Evolutionary conservation across 2,888 invertebrate species (phyloP).

Genomic region (Pemphredon lugubris): DNA sequence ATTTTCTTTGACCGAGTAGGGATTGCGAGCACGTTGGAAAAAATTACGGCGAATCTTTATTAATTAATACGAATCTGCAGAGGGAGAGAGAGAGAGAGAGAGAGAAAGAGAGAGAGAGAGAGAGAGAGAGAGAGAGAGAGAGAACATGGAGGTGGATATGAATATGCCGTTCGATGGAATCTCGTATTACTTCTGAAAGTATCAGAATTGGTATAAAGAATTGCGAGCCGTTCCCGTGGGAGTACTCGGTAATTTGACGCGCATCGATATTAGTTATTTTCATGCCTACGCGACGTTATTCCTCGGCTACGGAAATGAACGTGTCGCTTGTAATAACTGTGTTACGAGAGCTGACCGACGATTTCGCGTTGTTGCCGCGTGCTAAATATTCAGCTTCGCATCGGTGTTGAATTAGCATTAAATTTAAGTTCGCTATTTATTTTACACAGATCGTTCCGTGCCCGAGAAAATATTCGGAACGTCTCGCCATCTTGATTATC

Average conservation of each 20-base stretch:
- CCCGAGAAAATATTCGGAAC: too few relatives aligned
- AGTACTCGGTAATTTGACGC: slow-evolving; percentile 31
- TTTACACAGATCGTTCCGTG: background rate
- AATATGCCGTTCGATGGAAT: background rate
- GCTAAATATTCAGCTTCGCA: background rate
- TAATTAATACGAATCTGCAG: too few relatives aligned
- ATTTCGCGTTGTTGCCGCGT: background rate
- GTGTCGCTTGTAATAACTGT: background rate
- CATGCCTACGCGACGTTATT: slow-evolving; percentile 11
- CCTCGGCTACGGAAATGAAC: slow-evolving; percentile 23
- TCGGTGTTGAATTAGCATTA: background rate
- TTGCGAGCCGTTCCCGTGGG: slow-evolving; percentile 17
- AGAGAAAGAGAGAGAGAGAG: too few relatives aligned
- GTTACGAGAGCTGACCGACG: background rate
- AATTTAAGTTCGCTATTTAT: background rate
- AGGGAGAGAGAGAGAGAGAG: too few relatives aligned
- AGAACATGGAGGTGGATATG: too few relatives aligned
- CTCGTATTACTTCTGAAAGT: slow-evolving; percentile 5
- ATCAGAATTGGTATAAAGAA: slow-evolving; percentile 14
- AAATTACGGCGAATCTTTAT: too few relatives aligned
- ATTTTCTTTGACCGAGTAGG: too few relatives aligned
- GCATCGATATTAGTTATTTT: slow-evolving; percentile 12
- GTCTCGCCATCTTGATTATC: too few relatives aligned
- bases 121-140: too few relatives aligned
- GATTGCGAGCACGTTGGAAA: too few relatives aligned